A percentile compares a stretch with the other conserved stretches of the same genome.
Conservation (phyloP, 2,797 vertebrate species). For the Sebastes oblongus region DNA sequence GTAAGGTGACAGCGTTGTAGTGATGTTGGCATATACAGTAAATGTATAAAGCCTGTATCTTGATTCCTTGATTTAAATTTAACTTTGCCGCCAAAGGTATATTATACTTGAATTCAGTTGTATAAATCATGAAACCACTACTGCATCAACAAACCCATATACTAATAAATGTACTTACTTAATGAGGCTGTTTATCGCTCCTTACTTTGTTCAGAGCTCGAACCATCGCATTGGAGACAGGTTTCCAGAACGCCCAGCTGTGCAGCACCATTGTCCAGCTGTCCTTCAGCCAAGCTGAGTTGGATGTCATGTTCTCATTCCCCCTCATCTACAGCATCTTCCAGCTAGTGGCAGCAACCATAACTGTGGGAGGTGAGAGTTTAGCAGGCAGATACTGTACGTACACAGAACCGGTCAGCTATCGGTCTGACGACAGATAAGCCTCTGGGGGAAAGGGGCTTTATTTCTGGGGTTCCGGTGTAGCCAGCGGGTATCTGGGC, state of each 20-base stretch:
- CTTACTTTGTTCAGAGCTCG: constrained; percentile 84
- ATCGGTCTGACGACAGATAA: not conserved
- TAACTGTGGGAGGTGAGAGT: constrained; percentile 84
- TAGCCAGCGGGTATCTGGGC: not conserved
- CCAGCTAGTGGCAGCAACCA: constrained; percentile 81
- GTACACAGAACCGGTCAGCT: not conserved
- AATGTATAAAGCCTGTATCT: not conserved
- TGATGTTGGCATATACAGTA: not conserved
- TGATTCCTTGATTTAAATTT: not conserved
- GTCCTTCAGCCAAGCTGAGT: constrained; percentile 87
- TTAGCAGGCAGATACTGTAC: not conserved
- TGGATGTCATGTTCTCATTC: constrained; percentile 92
- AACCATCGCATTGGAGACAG: constrained; percentile 94
- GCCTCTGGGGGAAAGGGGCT: not conserved
- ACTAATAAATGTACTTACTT: not conserved
- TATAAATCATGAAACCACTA: not conserved
- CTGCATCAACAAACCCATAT: not conserved
- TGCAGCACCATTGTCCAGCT: constrained; percentile 95
- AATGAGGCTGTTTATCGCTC: not conserved
- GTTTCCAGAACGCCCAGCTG: constrained; percentile 94
- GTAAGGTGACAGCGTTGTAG: constrained; percentile 66
- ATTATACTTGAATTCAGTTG: not conserved
- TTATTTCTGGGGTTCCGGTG: not conserved
- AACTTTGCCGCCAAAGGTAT: not conserved
- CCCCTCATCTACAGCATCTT: constrained; percentile 98